Conservation (phyloP, 2,888 invertebrate genomes). For the Amblyjoppa proteus region DNA sequence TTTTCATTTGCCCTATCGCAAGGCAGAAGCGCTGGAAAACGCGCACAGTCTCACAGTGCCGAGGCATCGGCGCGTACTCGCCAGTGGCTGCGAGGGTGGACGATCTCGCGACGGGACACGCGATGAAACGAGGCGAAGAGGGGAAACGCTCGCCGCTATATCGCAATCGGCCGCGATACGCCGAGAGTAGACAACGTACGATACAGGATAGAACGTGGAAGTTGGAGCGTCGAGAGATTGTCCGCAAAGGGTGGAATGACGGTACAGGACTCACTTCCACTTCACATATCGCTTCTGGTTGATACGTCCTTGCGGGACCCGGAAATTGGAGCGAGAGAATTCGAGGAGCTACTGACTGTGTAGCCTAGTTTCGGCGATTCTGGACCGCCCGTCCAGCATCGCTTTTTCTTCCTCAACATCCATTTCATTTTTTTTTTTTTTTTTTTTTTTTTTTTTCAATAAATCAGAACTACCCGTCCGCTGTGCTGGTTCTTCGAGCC, state of each 20-base stretch:
- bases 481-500: conserved; percentile 25
- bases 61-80: background rate
- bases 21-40: background rate
- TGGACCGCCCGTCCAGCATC: conserved; percentile 15
- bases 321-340: conserved; percentile 59
- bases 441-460: conserved; percentile 40
- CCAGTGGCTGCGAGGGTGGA: background rate
- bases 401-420: conserved; percentile 9
- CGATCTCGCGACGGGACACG: background rate
- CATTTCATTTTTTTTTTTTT: background rate
- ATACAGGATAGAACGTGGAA: background rate
- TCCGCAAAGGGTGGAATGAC: conserved; percentile 25
- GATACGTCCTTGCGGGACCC: conserved; percentile 35
- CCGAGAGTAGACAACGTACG: background rate
- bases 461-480: conserved; percentile 46
- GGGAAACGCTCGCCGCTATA: background rate
- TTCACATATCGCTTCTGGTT: conserved; percentile 55
- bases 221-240: conserved; percentile 11
- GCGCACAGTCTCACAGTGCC: background rate
- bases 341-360: conserved; percentile 25
- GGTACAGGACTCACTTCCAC: conserved; percentile 52
- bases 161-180: conserved; percentile 13
- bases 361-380: conserved; percentile 42
- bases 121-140: background rate
- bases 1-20: background rate